Base-by-base conservation (phyloP, 2,888 invertebrate genomes). In the Cheilosia impressa region DNA sequence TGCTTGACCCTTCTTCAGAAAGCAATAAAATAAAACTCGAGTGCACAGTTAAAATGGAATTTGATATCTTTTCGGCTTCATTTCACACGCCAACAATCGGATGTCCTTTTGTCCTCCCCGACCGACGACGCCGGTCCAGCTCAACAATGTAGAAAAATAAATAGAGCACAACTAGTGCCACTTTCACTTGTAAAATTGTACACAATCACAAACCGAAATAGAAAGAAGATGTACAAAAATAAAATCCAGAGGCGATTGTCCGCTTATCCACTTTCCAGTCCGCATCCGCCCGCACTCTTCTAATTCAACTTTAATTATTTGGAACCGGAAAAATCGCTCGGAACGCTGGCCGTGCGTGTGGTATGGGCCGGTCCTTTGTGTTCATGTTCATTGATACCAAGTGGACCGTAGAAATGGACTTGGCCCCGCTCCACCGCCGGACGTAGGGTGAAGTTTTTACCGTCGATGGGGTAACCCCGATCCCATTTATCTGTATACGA, bases 291-390 rank as follows among this genome's bases (percentile, higher is more conserved):
- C 63, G 31, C 63, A 76, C 81, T 82, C 76, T 71, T 76, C 81
- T 82, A 60, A 82, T 82, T 76, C 71, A 69, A 71, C 76, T 82
- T 82, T 82, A 76, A 82, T 82, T 82, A 82, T 82, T 76, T 82
- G 71, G 76, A 76, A 82, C 69, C 68, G 58, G 57, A 69, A 76
- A 65, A 76, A 71, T 58, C 43, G n/a, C 58, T 22, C 15, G 7
- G 43, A 45, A 13, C 31, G 55, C 50, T 52, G 43, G 55, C 50
- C 43, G 43, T 69, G 69, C 68, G 69, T 75, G 69, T 58, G 65
- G 65, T 45, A n/a, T 9, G 31, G 9, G 9, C 31, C 31, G 31
- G 31, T 31, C 52, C 71, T 71, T 65, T 76, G 65, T 76, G 53
- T 81, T 81, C 43, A 38, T 57, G 69, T 69, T 71, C 76, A 81